Conservation (phyloP, 2,888 invertebrate genomes). For the Saturnia japonica region DNA sequence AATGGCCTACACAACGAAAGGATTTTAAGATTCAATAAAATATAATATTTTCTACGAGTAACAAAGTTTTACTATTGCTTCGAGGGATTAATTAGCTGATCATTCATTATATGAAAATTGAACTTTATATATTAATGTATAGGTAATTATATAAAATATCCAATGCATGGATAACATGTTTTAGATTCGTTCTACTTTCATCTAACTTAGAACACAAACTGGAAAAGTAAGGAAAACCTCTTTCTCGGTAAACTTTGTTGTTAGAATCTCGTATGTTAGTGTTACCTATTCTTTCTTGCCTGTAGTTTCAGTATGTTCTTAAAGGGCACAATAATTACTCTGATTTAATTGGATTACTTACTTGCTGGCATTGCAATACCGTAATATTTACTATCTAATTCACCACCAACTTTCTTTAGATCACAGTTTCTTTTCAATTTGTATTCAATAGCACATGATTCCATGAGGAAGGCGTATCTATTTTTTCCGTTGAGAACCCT, state of each 20-base stretch:
- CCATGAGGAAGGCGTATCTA: conserved; percentile 97
- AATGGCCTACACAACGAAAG: neutral
- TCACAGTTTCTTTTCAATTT: conserved; percentile 91
- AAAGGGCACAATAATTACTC: neutral
- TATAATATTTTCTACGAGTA: too few relatives aligned
- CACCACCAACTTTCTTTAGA: conserved; percentile 89
- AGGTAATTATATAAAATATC: too few relatives aligned
- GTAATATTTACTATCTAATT: conserved; percentile 91
- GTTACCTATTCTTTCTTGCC: neutral
- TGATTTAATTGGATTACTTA: conserved; percentile 64
- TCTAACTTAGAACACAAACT: too few relatives aligned
- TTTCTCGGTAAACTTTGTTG: neutral
- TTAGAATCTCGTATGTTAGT: neutral
- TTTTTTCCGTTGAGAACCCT: conserved; percentile 82
- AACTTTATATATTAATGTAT: too few relatives aligned
- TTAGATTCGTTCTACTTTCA: too few relatives aligned
- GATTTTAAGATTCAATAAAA: too few relatives aligned
- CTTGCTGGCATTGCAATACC: conserved; percentile 93
- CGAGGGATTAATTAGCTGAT: too few relatives aligned
- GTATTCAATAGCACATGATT: conserved; percentile 96
- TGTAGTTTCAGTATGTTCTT: neutral
- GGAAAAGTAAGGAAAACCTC: too few relatives aligned
- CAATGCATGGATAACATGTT: too few relatives aligned
- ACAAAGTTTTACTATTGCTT: too few relatives aligned
- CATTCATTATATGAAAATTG: too few relatives aligned